Base-by-base conservation (phyloP, 2,797 vertebrate species). In the Somateria mollissima region DNA sequence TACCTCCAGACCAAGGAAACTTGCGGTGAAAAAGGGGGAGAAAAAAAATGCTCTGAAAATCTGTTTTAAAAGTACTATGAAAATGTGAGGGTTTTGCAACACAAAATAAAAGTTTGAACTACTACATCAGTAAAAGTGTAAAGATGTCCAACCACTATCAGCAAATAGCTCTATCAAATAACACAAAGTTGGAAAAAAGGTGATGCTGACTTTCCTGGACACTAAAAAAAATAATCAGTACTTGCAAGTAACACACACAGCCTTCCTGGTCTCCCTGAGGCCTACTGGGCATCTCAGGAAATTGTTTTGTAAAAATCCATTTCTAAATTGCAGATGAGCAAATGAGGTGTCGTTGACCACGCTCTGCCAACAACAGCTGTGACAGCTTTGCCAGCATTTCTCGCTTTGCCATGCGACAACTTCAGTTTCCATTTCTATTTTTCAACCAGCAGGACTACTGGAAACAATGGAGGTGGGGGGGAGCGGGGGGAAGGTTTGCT, bases 21-120 rank as follows among this genome's bases (percentile, higher is more conserved):
- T 21, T 27, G 2, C 0, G 0, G 11, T 1, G 34, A n/a, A 36
- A 34, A 30, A 28, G 7, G 20, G 11, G 10, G 6, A 25, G 73
- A 36, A 47, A 39, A 47, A 37, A 81, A 47, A 17, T 0, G 10
- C 28, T 5, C 0, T 0, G 6, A 18, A n/a, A 72, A 66, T 10
- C 22, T 15, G 2, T 17, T 2, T 3, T 2, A 13, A 15, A 56
- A 88, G 37, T 0, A 10, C 28, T 3, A 1, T 2, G 30, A 36
- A 61, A 27, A 27, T 0, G 0, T 0, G 4, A 8, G n/a, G 43
- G 14, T 0, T 3, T 1, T 43, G 51, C 66, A 64, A 47, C 43
- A 58, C 49, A 10, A 66, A 90, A 76, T 3, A 36, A 47, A 58
- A 41, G 17, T 2, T 4, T 30, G 22, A 17, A 10, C 5, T 4